Conservation (phyloP, 2,797 vertebrate species). For the Pristis pectinata region DNA sequence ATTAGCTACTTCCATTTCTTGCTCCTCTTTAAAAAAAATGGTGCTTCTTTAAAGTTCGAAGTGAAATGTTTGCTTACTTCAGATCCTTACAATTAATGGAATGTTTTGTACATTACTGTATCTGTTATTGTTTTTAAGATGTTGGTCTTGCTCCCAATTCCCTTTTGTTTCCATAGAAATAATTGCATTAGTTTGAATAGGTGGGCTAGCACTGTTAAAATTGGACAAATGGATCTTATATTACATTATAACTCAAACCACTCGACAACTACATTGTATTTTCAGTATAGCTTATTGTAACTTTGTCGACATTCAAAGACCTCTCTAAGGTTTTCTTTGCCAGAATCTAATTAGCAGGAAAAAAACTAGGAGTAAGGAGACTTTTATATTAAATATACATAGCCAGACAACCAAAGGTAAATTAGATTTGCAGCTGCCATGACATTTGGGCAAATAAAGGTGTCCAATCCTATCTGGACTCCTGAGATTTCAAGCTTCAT, state of each 20-base stretch:
- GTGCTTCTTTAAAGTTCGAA: background rate
- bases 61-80: background rate
- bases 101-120: background rate
- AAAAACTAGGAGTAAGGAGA: background rate
- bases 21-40: background rate
- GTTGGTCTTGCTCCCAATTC: background rate
- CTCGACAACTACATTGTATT: background rate
- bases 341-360: background rate
- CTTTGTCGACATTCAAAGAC: background rate
- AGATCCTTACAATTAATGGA: background rate
- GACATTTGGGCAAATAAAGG: background rate
- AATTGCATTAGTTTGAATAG: background rate
- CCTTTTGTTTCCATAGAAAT: background rate
- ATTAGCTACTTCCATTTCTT: background rate
- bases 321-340: background rate
- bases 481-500: background rate
- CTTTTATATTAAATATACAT: background rate
- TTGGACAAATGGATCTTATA: background rate
- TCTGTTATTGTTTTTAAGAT: background rate
- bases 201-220: background rate
- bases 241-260: background rate
- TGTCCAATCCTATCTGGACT: background rate
- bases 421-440: background rate
- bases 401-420: background rate
- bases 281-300: background rate